Evolutionary conservation across 1,140 invertebrate species (phyloP).

Genomic region (Oscheius sp.): DNA sequence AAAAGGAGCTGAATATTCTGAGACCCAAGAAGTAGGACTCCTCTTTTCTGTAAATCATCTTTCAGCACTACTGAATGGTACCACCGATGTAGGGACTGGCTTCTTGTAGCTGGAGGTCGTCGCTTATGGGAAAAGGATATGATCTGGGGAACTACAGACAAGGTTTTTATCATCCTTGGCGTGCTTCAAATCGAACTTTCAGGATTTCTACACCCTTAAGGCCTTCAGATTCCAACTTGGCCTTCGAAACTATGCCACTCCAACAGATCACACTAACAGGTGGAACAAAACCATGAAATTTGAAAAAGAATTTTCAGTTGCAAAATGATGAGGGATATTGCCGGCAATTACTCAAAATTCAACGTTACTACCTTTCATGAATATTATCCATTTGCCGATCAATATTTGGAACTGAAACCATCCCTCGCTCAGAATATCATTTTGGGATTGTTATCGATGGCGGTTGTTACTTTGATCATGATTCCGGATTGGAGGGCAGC

Average conservation of each 20-base stretch:
- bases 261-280: slow-evolving; percentile 57
- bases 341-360: slow-evolving; percentile 48
- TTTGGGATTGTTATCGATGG: slow-evolving; percentile 76
- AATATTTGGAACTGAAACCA: slow-evolving; percentile 60
- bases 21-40: slow-evolving; percentile 43
- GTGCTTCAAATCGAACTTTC: background rate
- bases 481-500: slow-evolving; percentile 74
- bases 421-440: slow-evolving; percentile 75
- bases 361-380: slow-evolving; percentile 61
- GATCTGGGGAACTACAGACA: slow-evolving; percentile 43
- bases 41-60: background rate
- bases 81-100: slow-evolving; percentile 52
- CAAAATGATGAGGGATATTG: slow-evolving; percentile 54
- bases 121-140: slow-evolving; percentile 60
- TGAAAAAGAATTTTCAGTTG: slow-evolving; percentile 30
- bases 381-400: slow-evolving; percentile 61
- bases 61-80: slow-evolving; percentile 52
- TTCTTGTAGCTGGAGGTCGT: slow-evolving; percentile 57
- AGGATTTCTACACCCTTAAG: slow-evolving; percentile 40
- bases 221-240: slow-evolving; percentile 60
- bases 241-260: slow-evolving; percentile 56
- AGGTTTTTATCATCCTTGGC: background rate
- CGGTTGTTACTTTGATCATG: slow-evolving; percentile 75
- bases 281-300: background rate
- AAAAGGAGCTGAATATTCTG: slow-evolving; percentile 35